Evolutionary conservation across 2,888 invertebrate genomes (phyloP).

Genomic region (Drosophila maculinotata): DNA sequence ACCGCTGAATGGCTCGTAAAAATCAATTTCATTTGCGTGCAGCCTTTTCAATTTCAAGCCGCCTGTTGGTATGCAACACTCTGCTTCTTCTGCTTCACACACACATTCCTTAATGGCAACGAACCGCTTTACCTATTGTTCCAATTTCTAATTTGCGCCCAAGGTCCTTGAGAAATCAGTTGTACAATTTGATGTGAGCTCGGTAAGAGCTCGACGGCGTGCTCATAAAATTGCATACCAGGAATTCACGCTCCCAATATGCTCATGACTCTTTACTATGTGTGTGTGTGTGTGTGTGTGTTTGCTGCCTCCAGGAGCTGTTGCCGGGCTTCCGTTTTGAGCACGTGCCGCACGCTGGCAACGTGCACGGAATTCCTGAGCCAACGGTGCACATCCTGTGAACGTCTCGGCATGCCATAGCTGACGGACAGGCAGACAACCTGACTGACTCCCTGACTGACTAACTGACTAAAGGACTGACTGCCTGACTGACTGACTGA

Average conservation of each 20-base stretch:
- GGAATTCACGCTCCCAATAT: slow-evolving; percentile 50
- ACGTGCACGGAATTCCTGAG: slow-evolving; percentile 83
- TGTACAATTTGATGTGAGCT: slow-evolving; percentile 43
- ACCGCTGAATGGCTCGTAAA: slow-evolving; percentile 62
- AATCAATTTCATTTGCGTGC: slow-evolving; percentile 78
- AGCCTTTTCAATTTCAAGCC: slow-evolving; percentile 58
- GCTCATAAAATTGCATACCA: slow-evolving; percentile 76
- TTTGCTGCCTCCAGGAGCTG: slow-evolving; percentile 50
- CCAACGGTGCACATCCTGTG: slow-evolving; percentile 49
- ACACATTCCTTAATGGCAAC: slow-evolving; percentile 70
- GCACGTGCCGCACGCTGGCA: slow-evolving; percentile 80
- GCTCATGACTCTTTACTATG: slow-evolving; percentile 53
- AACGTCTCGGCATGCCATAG: slow-evolving; percentile 38
- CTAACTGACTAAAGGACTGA: slow-evolving; percentile 12
- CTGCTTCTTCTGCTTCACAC: slow-evolving; percentile 6
- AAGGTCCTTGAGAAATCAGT: slow-evolving; percentile 71
- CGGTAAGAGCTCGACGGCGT: slow-evolving; percentile 16
- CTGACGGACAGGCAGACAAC: slow-evolving; percentile 1
- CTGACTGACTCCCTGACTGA: no score
- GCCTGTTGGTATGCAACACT: slow-evolving; percentile 70
- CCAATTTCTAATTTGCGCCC: slow-evolving; percentile 75
- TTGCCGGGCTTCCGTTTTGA: slow-evolving; percentile 62
- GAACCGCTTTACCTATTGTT: slow-evolving; percentile 71
- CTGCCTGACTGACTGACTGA: slow-evolving; percentile 7
- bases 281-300: slow-evolving; percentile 12